Evolutionary conservation across 2,797 vertebrate genomes (phyloP).

Genomic region (Microcaecilia unicolor): DNA sequence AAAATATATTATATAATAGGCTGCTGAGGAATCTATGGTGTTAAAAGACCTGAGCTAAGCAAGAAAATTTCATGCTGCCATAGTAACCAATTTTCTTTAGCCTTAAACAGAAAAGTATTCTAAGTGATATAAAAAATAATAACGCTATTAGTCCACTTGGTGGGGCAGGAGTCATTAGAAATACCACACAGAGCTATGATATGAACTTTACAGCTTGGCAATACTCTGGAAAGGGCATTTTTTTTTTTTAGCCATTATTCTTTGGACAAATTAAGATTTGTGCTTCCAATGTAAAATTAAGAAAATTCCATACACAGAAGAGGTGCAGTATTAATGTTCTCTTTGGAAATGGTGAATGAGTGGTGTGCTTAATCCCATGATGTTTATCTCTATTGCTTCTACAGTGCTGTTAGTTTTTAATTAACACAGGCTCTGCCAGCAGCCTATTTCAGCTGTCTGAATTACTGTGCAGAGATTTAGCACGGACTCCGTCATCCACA

Average conservation of each 20-base stretch:
- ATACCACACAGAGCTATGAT: too few species aligned
- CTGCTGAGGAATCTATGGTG: conserved; percentile 18
- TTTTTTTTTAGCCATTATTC: conserved; percentile 20
- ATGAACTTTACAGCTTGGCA: conserved; percentile 24
- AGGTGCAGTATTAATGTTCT: conserved; percentile 33
- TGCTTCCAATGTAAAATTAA: conserved; percentile 42
- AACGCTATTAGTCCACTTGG: conserved; percentile 80
- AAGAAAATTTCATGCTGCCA: conserved; percentile 35
- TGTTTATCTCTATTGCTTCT: too few species aligned
- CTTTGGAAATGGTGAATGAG: too few species aligned
- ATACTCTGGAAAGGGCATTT: too few species aligned
- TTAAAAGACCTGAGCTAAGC: conserved; percentile 27
- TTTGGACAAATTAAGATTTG: conserved; percentile 19
- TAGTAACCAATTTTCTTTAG: conserved; percentile 29
- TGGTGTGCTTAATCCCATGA: too few species aligned
- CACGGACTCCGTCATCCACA: too few species aligned
- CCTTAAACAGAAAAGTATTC: conserved; percentile 10
- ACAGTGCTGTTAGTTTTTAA: too few species aligned
- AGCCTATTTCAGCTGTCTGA: too few species aligned
- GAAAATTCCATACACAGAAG: conserved; percentile 28
- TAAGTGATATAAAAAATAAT: conserved; percentile 36
- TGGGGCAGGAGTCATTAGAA: conserved; percentile 79
- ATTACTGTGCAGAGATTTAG: too few species aligned
- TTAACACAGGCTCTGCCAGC: too few species aligned
- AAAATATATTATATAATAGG: conserved; percentile 8